Evolutionary conservation across 2,113 vertebrate species (phyloP).

Genomic region (Vulpes vulpes): DNA sequence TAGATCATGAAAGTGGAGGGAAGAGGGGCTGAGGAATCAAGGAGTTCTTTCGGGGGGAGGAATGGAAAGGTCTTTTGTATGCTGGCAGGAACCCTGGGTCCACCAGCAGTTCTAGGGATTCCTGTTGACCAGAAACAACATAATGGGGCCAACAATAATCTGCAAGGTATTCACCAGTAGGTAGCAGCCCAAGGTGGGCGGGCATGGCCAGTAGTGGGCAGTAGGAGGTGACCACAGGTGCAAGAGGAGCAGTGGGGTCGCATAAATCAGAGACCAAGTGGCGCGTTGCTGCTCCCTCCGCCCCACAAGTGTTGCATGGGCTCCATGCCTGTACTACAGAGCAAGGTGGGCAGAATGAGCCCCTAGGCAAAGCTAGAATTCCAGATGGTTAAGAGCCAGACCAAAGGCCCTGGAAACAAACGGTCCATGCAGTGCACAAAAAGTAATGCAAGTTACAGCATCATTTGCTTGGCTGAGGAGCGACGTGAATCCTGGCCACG

Average conservation of each 20-base stretch:
- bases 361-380: not conserved
- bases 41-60: not conserved
- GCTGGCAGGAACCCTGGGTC: not conserved
- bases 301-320: not conserved
- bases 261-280: not conserved
- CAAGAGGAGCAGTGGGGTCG: not conserved
- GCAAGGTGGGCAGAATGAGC: not conserved
- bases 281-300: not conserved
- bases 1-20: not conserved
- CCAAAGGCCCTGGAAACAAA: not conserved
- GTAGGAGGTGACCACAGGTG: not conserved
- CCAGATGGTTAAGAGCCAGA: not conserved
- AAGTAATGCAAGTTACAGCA: constrained; percentile 4
- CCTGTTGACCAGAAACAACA: constrained; percentile 1
- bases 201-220: not conserved
- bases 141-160: not conserved
- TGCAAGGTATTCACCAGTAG: not conserved
- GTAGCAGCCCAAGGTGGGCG: not conserved
- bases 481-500: not conserved
- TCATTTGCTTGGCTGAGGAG: not conserved
- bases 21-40: not conserved
- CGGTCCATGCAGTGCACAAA: constrained; percentile 16
- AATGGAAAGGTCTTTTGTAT: not conserved
- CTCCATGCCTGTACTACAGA: not conserved
- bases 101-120: not conserved